Base-by-base conservation (phyloP, 2,113 vertebrate species). In the Lynx canadensis region DNA sequence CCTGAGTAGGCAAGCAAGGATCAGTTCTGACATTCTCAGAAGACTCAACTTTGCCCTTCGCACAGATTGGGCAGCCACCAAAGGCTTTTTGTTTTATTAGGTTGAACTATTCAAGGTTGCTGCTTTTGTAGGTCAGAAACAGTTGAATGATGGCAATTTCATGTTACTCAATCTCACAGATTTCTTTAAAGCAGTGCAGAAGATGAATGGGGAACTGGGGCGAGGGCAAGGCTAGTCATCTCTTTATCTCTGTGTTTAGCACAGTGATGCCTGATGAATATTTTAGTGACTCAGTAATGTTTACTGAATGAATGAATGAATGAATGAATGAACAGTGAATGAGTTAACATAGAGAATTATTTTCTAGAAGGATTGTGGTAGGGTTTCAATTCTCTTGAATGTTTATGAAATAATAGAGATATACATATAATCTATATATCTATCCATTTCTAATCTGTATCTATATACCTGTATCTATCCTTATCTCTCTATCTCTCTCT, bases 121-220 rank as follows among this genome's bases (percentile, higher is more conserved):
- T 81, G 65, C n/a, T 52, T 85, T 89, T 89, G 23, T 85, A 69
- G 79, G 45, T 89, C 33, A 95, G 78, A 52, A 85, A 71, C 45
- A 57, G 16, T 76, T 92, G 79, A 96, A 79, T 81, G n/a, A 82
- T 52, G 76, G 25, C 73, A 85, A 57, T 96, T 89, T 89, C 94
- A 31, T 86, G 36, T 89, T 23, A 6, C 14, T 55, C 38, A 66
- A 23, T 25, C 10, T 41, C 74, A 80, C 76, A 57, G 66, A 78
- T 88, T 94, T 92, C 68, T 69, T 18, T 66, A 86, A 80, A 18
- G 88, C 71, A 73, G 4, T 66, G 33, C 71, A 88, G 50, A 84
- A 93, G 74, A 78, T 66, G 50, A 81, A 76, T n/a, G 50, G n/a
- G n/a, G 38, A 68, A 60, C 9, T 9, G 9, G 41, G 19, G 7